Conservation (phyloP, 2,888 invertebrate species). For the Scrobipalpa costella region DNA sequence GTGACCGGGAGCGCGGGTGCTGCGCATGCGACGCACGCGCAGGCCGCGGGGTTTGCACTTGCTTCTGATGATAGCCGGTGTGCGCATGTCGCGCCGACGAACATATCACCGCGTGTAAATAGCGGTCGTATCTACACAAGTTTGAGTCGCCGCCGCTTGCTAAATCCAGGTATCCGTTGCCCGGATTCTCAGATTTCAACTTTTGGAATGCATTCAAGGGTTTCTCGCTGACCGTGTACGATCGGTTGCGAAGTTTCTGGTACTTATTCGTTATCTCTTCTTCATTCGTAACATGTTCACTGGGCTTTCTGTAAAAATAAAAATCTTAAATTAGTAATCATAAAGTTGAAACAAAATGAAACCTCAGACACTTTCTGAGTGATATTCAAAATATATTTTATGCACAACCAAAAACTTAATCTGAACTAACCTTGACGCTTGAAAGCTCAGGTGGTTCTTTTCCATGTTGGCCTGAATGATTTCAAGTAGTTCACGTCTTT, state of each 20-base stretch:
- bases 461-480: conserved; percentile 96
- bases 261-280: conserved; percentile 66
- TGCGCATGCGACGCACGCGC: conserved; percentile 45
- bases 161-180: conserved; percentile 82
- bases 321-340: neutral
- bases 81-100: conserved; percentile 75
- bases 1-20: conserved; percentile 63
- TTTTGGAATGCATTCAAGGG: conserved; percentile 68
- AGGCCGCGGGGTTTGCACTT: conserved; percentile 49
- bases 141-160: conserved; percentile 82
- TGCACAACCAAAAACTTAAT: neutral
- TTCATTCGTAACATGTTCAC: conserved; percentile 62
- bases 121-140: conserved; percentile 81
- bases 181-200: conserved; percentile 60
- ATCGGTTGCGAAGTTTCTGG: conserved; percentile 72
- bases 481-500: conserved; percentile 91
- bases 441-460: conserved; percentile 93
- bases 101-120: conserved; percentile 83
- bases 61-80: conserved; percentile 73
- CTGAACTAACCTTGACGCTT: conserved; percentile 85
- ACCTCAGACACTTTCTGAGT: neutral
- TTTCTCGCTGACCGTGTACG: conserved; percentile 78
- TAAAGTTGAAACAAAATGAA: neutral
- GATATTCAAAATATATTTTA: too few relatives aligned
- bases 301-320: conserved; percentile 79